Percentiles rank a stretch among this genome's conserved stretches.
Conservation (phyloP, 2,888 invertebrate genomes). For the Gibbula magus region DNA sequence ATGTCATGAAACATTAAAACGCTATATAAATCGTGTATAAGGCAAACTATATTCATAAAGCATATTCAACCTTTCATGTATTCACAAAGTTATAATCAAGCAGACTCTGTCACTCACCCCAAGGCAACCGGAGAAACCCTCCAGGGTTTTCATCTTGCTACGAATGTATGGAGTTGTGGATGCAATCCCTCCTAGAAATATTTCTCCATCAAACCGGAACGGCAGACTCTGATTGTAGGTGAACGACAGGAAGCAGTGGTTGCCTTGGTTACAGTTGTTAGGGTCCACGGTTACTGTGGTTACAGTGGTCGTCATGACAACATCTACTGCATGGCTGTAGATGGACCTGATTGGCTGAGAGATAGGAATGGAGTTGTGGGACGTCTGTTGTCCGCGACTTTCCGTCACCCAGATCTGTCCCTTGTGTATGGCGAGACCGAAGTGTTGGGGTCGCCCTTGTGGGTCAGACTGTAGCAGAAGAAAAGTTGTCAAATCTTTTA, state of each 20-base stretch:
- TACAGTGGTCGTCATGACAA: constrained; percentile 38
- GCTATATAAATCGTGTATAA: too few species aligned
- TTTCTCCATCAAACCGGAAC: constrained; percentile 40
- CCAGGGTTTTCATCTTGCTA: constrained; percentile 53
- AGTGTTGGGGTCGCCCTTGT: constrained; percentile 48
- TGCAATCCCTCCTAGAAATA: constrained; percentile 58
- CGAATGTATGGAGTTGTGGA: constrained; percentile 59
- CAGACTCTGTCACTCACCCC: constrained; percentile 53
- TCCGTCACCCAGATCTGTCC: constrained; percentile 43
- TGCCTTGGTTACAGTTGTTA: constrained; percentile 38
- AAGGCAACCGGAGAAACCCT: constrained; percentile 64
- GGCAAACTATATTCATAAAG: too few species aligned
- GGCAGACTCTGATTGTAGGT: constrained; percentile 34
- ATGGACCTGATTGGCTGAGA: constrained; percentile 34
- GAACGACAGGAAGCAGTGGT: constrained; percentile 46
- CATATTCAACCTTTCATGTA: background rate
- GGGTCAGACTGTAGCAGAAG: constrained; percentile 32
- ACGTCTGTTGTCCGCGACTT: constrained; percentile 46
- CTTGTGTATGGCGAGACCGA: constrained; percentile 47
- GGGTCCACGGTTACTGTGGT: constrained; percentile 52
- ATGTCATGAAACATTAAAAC: too few species aligned
- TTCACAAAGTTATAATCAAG: too few species aligned
- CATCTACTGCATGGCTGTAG: constrained; percentile 43
- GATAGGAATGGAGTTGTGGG: constrained; percentile 35
- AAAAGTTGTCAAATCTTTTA: background rate